Conservation (phyloP, 2,113 vertebrate genomes). For the Lagopus muta region DNA sequence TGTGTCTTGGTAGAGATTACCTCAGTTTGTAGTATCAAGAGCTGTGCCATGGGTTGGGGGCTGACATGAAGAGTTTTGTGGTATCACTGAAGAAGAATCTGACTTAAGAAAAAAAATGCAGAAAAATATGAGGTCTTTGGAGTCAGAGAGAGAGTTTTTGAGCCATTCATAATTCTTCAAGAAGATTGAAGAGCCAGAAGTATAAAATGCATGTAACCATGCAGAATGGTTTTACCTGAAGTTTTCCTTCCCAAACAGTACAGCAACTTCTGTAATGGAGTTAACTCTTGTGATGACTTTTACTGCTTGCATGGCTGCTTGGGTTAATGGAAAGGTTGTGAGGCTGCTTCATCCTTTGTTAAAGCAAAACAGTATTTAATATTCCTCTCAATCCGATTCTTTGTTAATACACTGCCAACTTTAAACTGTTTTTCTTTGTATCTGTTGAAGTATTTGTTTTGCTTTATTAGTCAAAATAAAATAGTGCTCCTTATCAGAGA, state of each 20-base stretch:
- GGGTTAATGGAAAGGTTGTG: neutral
- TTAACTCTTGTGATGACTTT: neutral
- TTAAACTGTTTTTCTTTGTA: neutral
- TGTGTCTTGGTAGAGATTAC: neutral
- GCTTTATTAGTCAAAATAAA: slow-evolving; percentile 17
- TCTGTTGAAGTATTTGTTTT: neutral
- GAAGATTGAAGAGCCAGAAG: neutral
- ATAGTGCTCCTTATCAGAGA: neutral
- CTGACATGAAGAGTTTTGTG: neutral
- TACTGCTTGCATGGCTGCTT: neutral
- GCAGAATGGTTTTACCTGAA: neutral
- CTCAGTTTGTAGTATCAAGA: neutral
- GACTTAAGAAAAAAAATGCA: slow-evolving; percentile 25
- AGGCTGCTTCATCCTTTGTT: neutral
- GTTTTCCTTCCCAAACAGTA: neutral
- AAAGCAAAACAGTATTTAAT: slow-evolving; percentile 19
- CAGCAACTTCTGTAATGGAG: neutral
- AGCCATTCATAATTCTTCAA: neutral
- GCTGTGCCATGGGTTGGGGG: neutral
- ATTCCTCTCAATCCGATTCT: neutral
- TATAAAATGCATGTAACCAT: neutral
- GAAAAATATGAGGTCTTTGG: neutral
- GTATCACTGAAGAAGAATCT: neutral
- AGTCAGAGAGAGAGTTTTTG: neutral
- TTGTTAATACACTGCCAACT: neutral